These are phyloP conservation scores for Andrena trimmerana DNA, from an alignment of 2,888 invertebrate species.

Conservation along the genomic window DNA sequence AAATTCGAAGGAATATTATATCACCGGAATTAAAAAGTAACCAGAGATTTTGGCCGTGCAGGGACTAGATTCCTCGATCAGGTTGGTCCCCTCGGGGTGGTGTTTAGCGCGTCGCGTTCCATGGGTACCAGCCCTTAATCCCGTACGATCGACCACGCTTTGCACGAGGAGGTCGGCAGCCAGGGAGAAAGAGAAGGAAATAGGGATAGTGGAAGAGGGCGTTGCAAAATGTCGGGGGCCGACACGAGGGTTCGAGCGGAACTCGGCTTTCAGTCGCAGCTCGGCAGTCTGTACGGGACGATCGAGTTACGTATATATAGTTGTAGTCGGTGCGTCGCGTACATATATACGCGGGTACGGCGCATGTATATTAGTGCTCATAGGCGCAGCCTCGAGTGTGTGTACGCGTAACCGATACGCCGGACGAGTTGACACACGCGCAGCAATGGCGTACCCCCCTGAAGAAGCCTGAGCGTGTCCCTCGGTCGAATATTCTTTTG, in stretches of 20 bases:
- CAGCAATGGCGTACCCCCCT: conserved; percentile 61
- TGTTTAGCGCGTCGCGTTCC: conserved; percentile 16
- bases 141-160: conserved; percentile 55
- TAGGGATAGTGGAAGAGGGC: conserved; percentile 53
- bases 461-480: conserved; percentile 54
- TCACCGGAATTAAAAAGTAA: neutral
- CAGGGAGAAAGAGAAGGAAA: conserved; percentile 2
- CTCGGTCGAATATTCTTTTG: conserved; percentile 40
- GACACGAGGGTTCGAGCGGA: conserved; percentile 58
- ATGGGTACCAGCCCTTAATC: conserved; percentile 42
- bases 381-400: conserved; percentile 54
- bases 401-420: conserved; percentile 58
- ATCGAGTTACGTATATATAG: conserved; percentile 56
- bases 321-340: conserved; percentile 21
- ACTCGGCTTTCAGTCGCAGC: conserved; percentile 69
- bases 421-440: conserved; percentile 63
- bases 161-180: neutral
- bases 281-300: conserved; percentile 72
- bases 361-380: conserved; percentile 46
- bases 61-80: neutral
- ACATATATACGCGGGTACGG: conserved; percentile 31
- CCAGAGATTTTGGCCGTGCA: neutral
- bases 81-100: conserved; percentile 10
- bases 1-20: neutral
- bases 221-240: conserved; percentile 50